Evolutionary conservation across 1,140 invertebrate species (phyloP), one percentile per base, ranked within the genome.

Genomic region (Ruditapes philippinarum): DNA sequence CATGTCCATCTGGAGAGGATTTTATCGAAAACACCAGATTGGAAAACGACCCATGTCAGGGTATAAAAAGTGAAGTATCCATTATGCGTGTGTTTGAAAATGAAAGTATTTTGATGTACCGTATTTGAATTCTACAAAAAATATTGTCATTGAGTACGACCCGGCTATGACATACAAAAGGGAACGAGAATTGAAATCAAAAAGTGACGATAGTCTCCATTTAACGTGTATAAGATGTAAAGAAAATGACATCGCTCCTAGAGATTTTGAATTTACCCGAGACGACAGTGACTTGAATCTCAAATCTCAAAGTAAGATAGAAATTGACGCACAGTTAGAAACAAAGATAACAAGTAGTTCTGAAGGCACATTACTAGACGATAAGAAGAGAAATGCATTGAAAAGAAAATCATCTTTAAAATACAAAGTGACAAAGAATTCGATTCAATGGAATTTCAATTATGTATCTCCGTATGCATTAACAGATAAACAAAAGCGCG

Each of bases 401-500:
- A 57, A 57, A n/a, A 19, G 54, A n/a, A 57, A 25, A 57, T 57
- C 54, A 57, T 57, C 54, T 9, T 19, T 57, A 9, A 25, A 12
- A 5, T 57, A 7, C 5, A 57, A 22, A n/a, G 4, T 57, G 5
- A 57, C 17, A 57, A 79, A 45, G n/a, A 36, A 40, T 33, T 62
- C 79, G 1, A 22, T 81, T 25, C 51, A 81, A 28, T 81, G 79
- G 79, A 81, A 81, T 36, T 81, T 81, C 62, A 36, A 62, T 31
- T 81, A 81, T 22, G 25, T 65, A 12, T 81, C 79, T 22, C 79
- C 79, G 14, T 81, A 81, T 54, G 79, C 79, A 57, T 62, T 81
- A 54, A 31, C 79, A 22, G 28, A 2, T 51, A 31, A 60, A 62
- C 79, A 81, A 45, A 81, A 81, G 38, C 31, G 36, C 33, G 79